A percentile compares a stretch with the other conserved stretches of the same genome.
phyloP scores from a whole-genome alignment of 2,113 vertebrate genomes.

The Bostrychus sinensis region DNA sequence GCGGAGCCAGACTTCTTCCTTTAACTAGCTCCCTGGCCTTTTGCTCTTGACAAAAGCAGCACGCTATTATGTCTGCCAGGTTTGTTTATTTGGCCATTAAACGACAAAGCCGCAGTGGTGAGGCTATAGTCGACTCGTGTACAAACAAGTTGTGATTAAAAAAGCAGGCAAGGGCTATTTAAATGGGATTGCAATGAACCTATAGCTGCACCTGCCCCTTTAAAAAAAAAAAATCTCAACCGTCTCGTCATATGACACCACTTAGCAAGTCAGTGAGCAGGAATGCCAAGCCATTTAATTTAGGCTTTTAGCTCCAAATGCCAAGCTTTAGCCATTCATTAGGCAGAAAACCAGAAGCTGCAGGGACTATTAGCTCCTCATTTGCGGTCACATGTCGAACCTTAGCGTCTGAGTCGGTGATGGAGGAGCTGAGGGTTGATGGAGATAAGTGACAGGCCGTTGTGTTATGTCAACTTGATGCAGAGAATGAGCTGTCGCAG shows the following conservation, averaged over 20 bases:
- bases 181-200: slow-evolving; percentile 28
- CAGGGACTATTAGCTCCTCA: slow-evolving; percentile 36
- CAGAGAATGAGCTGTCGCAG: slow-evolving; percentile 20
- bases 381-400: slow-evolving; percentile 59
- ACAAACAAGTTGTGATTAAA: slow-evolving; percentile 46
- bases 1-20: slow-evolving; percentile 50
- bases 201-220: slow-evolving; percentile 37
- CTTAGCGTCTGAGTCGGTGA: slow-evolving; percentile 39
- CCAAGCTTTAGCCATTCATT: slow-evolving; percentile 10
- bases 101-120: slow-evolving; percentile 49
- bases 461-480: slow-evolving; percentile 73
- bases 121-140: slow-evolving; percentile 17
- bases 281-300: slow-evolving; percentile 11
- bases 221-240: neutral
- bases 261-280: slow-evolving; percentile 15
- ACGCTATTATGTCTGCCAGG: slow-evolving; percentile 60
- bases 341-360: slow-evolving; percentile 21
- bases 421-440: slow-evolving; percentile 55
- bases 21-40: slow-evolving; percentile 70
- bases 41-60: slow-evolving; percentile 54
- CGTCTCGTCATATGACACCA: slow-evolving; percentile 29
- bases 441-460: slow-evolving; percentile 57
- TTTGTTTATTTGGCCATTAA: slow-evolving; percentile 68
- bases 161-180: slow-evolving; percentile 21
- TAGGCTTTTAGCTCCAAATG: neutral